These are phyloP conservation scores for Choristoneura rosaceana DNA, from an alignment of 2,888 invertebrate species.

Conservation along the genomic window DNA sequence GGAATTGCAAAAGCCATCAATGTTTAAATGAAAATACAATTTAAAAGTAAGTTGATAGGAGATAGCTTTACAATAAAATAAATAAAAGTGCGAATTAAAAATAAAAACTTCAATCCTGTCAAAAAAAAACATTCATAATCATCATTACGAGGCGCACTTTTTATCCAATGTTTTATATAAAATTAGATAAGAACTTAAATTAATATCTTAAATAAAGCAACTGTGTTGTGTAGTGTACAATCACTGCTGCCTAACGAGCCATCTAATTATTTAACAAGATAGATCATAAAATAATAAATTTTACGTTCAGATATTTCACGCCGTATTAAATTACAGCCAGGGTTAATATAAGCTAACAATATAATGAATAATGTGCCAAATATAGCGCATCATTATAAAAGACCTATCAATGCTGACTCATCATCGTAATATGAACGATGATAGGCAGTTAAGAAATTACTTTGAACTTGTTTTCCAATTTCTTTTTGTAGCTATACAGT, in stretches of 20 bases:
- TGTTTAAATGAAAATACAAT: no score
- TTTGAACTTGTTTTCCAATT: constrained; percentile 31
- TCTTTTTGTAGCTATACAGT: constrained; percentile 26
- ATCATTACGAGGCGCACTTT: no score
- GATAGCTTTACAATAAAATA: no score
- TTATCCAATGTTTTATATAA: neutral
- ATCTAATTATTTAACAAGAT: neutral
- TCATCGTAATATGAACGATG: constrained; percentile 20
- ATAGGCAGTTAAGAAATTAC: constrained; percentile 36
- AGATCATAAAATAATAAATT: constrained; percentile 10
- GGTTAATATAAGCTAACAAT: constrained; percentile 22
- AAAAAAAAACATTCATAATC: no score
- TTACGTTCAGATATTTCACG: constrained; percentile 12
- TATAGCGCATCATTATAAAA: constrained; percentile 31
- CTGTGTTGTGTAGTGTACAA: neutral
- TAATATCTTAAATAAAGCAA: neutral
- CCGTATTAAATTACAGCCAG: constrained; percentile 19
- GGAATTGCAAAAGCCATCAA: no score
- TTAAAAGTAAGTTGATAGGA: no score
- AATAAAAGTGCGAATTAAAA: no score
- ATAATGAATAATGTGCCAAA: constrained; percentile 34
- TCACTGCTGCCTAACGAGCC: neutral
- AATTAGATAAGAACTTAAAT: neutral
- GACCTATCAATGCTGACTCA: constrained; percentile 25
- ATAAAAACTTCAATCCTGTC: no score